Evolutionary conservation across 2,888 invertebrate species (phyloP), one percentile per base, ranked within the genome.

Genomic region (Bugula neritina): DNA sequence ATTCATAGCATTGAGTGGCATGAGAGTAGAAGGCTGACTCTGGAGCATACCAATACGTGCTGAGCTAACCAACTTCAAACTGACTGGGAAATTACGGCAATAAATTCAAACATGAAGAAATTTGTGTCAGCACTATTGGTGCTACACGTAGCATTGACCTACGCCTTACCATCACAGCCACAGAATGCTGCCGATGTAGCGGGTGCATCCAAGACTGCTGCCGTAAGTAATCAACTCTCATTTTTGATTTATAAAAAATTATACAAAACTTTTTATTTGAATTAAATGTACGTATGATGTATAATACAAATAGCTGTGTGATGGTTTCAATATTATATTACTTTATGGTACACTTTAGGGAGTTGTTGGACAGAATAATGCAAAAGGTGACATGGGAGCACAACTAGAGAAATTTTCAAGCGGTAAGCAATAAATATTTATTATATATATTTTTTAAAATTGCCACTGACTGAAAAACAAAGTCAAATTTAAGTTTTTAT

Each of bases 181-280:
- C 63, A 63, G 63, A 63, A 63, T 63, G 31, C 5, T 10, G 63
- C 27, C n/a, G 31, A 10, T 31, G 31, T 31, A 29, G 63, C 21
- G 5, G 29, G 31, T 25, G 29, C 27, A 13, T 23, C n/a, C 3
- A 31, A 25, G 34, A 63, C 63, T 13, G 63, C 27, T 31, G 63
- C 31, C 31, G 63, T 63, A 31, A 63, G 63, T 63, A 25, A 63
- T 27, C 43, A 43, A 43, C 10, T n/a, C n/a, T n/a, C n/a, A n/a
- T n/a, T n/a, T n/a, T n/a, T n/a, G n/a, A n/a, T n/a, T n/a, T n/a
- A n/a, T n/a, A n/a, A n/a, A n/a, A n/a, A n/a, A n/a, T n/a, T n/a
- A n/a, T n/a, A n/a, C n/a, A n/a, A n/a, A n/a, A n/a, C n/a, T n/a
- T n/a, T n/a, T n/a, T n/a, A n/a, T n/a, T n/a, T n/a, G n/a, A n/a